Evolutionary conservation across 2,888 invertebrate genomes (phyloP), one percentile per base, ranked within the genome.

Genomic region (Sepioteuthis lessoniana): DNA sequence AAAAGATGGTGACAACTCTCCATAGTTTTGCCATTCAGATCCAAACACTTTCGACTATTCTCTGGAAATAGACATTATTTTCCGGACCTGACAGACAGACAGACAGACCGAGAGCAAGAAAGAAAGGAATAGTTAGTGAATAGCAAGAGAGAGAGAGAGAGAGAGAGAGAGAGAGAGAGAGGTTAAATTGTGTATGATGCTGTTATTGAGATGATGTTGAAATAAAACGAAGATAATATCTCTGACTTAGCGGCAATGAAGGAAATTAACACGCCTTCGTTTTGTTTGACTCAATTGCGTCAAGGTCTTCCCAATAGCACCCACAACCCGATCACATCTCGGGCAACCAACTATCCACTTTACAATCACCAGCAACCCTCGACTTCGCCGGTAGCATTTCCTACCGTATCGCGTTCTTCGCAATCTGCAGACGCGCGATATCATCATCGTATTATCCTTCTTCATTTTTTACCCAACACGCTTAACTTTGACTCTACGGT

Each of bases 221-320:
- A 76, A 76, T 35, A 16, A 76, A n/a, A 19, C 16, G 16, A 76
- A 76, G 76, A 76, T 76, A 76, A 76, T n/a, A 76, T 35, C 13
- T n/a, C 76, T n/a, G 35, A 76, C 16, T n/a, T 76, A n/a, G 76
- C 16, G 76, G 16, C n/a, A 35, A 16, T 76, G 76, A 35, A n/a
- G 76, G 35, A 76, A 76, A 76, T 76, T 76, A 76, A 76, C 76
- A 76, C 76, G 76, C n/a, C 76, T 35, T 76, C 76, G 76, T 76
- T 76, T 76, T 76, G 76, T 76, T 76, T 76, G 76, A n/a, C n/a
- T 76, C n/a, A n/a, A 35, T 76, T 76, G 76, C 35, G 35, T 13
- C n/a, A n/a, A 76, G 76, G 76, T n/a, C 76, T n/a, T 76, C 76
- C n/a, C 76, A 76, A n/a, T n/a, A 10, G 76, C 13, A 16, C 76